A percentile compares a stretch with the other conserved stretches of the same genome.
Conservation (phyloP, 2,888 invertebrate genomes). For the Synergus japonicus region DNA sequence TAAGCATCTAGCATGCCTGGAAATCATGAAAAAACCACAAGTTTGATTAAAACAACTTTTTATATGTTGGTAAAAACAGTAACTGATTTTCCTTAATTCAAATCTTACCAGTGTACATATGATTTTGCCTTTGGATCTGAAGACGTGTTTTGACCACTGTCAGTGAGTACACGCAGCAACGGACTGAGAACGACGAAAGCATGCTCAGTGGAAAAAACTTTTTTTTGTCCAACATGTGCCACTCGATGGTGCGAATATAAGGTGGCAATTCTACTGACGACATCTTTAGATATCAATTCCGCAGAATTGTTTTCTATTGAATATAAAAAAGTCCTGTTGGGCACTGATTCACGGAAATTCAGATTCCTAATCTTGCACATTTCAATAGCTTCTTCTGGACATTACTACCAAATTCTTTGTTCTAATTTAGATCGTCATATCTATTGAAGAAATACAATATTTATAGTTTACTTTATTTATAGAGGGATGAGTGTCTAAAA, state of each 20-base stretch:
- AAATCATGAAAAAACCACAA: conserved; percentile 51
- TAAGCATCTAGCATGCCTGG: conserved; percentile 91
- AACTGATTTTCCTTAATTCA: neutral
- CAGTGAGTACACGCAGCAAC: conserved; percentile 89
- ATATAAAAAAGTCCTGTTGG: conserved; percentile 46
- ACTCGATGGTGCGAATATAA: conserved; percentile 92
- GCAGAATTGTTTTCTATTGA: conserved; percentile 43
- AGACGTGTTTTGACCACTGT: conserved; percentile 96
- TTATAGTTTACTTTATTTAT: neutral
- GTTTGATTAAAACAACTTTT: neutral
- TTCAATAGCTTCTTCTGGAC: conserved; percentile 67
- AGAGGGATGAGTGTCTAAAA: neutral
- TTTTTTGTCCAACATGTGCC: conserved; percentile 98
- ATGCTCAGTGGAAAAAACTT: conserved; percentile 96
- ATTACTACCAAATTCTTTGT: conserved; percentile 63
- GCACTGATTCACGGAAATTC: conserved; percentile 44
- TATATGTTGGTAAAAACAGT: neutral
- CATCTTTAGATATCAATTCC: conserved; percentile 62
- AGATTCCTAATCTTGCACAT: conserved; percentile 70
- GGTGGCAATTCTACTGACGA: conserved; percentile 80
- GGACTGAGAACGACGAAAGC: conserved; percentile 89
- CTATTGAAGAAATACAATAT: neutral
- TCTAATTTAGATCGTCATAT: conserved; percentile 12
- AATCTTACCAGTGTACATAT: conserved; percentile 86
- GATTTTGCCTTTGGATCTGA: conserved; percentile 90